Conservation (phyloP, 2,888 invertebrate genomes). For the Agriotes lineatus region DNA sequence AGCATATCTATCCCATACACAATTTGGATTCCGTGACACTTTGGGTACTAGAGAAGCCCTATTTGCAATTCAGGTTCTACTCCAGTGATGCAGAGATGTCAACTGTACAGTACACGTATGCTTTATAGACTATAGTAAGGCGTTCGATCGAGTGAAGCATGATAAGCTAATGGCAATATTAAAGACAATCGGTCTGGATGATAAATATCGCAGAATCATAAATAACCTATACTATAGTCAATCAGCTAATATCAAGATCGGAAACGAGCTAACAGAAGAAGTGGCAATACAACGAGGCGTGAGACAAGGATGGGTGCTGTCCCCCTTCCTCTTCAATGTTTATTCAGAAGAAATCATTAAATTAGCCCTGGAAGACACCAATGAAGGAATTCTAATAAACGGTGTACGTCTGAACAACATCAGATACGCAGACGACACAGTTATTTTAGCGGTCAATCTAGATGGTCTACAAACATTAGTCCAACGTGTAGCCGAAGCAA, state of each 20-base stretch:
- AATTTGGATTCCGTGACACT: too few species aligned
- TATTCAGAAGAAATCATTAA: neutral
- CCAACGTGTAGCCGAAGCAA: neutral
- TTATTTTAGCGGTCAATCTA: neutral
- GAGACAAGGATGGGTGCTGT: too few species aligned
- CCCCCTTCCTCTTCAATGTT: constrained; percentile 10
- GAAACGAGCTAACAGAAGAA: neutral
- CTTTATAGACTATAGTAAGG: too few species aligned
- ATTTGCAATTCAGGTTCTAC: too few species aligned
- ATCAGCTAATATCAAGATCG: neutral
- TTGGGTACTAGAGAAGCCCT: neutral
- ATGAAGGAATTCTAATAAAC: constrained; percentile 1
- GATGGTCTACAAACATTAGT: neutral
- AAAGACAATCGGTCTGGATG: neutral
- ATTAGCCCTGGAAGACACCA: neutral
- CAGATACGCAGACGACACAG: constrained; percentile 17
- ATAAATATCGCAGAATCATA: neutral
- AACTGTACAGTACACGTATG: too few species aligned
- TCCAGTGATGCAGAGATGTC: neutral
- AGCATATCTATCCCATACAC: too few species aligned
- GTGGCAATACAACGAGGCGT: constrained; percentile 3
- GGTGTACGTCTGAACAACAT: constrained; percentile 11
- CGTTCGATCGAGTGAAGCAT: neutral
- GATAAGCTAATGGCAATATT: neutral
- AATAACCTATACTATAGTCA: neutral